phyloP scores from a whole-genome alignment of 2,113 vertebrate genomes.

The Eonycteris spelaea region DNA sequence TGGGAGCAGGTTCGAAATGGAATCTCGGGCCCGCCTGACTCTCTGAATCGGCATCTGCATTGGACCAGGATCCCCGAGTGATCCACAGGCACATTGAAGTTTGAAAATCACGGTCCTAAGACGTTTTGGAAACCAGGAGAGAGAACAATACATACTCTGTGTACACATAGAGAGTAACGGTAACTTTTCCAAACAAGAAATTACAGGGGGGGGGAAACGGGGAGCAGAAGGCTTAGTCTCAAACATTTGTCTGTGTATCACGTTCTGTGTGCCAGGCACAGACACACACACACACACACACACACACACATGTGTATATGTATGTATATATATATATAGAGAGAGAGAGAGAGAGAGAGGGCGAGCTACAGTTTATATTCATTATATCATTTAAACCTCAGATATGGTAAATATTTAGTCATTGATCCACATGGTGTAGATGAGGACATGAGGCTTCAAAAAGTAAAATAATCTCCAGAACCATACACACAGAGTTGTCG shows the following conservation, averaged over 20 bases:
- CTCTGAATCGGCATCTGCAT: neutral
- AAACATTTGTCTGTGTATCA: neutral
- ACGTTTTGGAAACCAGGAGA: neutral
- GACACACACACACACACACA: too few relatives aligned
- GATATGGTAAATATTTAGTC: neutral
- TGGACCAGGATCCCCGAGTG: neutral
- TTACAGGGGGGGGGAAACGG: neutral
- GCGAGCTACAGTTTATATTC: too few relatives aligned
- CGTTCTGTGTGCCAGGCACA: neutral
- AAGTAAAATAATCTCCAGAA: neutral
- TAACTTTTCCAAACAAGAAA: constrained; percentile 17
- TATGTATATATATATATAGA: too few relatives aligned
- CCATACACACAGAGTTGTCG: neutral
- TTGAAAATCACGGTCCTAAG: neutral
- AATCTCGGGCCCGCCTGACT: neutral
- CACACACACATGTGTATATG: too few relatives aligned
- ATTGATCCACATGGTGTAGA: neutral
- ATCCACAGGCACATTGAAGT: neutral
- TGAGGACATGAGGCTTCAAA: neutral
- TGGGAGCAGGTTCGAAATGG: neutral
- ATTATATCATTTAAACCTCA: neutral
- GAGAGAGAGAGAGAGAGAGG: too few relatives aligned
- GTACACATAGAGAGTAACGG: neutral
- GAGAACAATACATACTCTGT: neutral
- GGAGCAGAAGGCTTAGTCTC: neutral